Base-by-base conservation (phyloP, 2,797 vertebrate species). In the Hypotaenidia philippensis region DNA sequence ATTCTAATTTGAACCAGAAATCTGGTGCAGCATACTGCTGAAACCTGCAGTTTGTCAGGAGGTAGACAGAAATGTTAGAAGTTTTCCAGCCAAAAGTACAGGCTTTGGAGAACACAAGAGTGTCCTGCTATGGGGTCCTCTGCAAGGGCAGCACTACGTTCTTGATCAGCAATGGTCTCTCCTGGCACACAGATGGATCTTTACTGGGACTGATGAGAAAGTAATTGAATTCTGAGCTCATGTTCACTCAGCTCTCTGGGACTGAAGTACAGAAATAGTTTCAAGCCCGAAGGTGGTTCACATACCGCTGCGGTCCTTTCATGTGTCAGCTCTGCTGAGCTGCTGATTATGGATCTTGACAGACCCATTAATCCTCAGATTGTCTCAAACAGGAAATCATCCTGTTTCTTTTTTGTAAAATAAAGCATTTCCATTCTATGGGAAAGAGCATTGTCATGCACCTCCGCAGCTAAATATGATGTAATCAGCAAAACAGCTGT, bases 111-210 rank as follows among this genome's bases (percentile, higher is more conserved):
- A 49, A 75, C n/a, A 76, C 16, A 32, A 63, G 17, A 34, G 12
- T 50, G 16, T 76, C 19, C 52, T 76, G 11, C 34, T 38, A 34
- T 10, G 45, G 12, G n/a, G 61, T 55, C 17, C 38, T 47, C 53
- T 1, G 0, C 0, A 0, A 80, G 72, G 61, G n/a, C 36, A 83
- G 61, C 21, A 1, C 12, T 29, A 23, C 3, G 13, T 60, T 84
- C 63, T 87, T 36, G n/a, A 34, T 56, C 64, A 74, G 36, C 57
- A 63, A 6, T 29, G 9, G 27, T 53, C 53, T 71, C 71, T 87
- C 71, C 68, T 52, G 27, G 38, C 72, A 66, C 23, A 40, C 72
- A 87, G 63, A 74, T 32, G 32, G 50, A 63, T 63, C 55, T 66
- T 52, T 63, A 0, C 32, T 36, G 26, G 18, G n/a, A 31, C 38